Evolutionary conservation across 2,113 vertebrate species (phyloP), one percentile per base, ranked within the genome.

Genomic region (Stigmatopora argus): DNA sequence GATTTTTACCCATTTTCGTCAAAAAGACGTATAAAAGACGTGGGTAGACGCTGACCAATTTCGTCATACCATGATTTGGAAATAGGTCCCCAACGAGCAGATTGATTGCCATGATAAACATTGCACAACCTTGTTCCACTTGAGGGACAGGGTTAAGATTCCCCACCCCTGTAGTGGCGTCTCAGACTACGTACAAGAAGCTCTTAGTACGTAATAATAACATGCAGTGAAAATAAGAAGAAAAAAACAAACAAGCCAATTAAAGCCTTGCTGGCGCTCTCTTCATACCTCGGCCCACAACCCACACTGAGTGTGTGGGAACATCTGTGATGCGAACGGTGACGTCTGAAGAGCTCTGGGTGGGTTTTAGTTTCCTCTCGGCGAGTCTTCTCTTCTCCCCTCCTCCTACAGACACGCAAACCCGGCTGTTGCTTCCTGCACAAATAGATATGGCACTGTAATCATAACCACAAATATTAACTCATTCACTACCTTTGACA

Each of bases 261-360:
- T 60, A 59, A 72, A 76, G 80, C 75, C 71, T 70, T 71, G n/a
- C 75, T 63, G 74, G 69, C 68, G 83, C 69, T 75, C 81, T 61
- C 81, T 61, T 78, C 79, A 79, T 73, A 75, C 74, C 81, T 81
- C 75, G 70, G 80, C 75, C 74, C 73, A 79, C 83, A 86, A 52
- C 85, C 82, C 84, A 85, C 83, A 83, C 82, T 18, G 69, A 73
- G 78, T 77, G 81, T 85, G 84, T 85, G 86, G 88, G 85, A 87
- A 87, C 85, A 86, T 88, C 83, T 85, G 83, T 86, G 85, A 89
- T 83, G 82, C 71, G 77, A 85, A 74, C 75, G 14, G 71, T 90
- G 86, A 90, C 86, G 86, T 86, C 72, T 73, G 78, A 88, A 70
- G 70, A 75, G 71, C 81, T 71, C 74, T 78, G 78, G 85, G 86